Evolutionary conservation across 1,140 invertebrate genomes (phyloP), one percentile per base, ranked within the genome.

Genomic region (Medauroidea extradentata): DNA sequence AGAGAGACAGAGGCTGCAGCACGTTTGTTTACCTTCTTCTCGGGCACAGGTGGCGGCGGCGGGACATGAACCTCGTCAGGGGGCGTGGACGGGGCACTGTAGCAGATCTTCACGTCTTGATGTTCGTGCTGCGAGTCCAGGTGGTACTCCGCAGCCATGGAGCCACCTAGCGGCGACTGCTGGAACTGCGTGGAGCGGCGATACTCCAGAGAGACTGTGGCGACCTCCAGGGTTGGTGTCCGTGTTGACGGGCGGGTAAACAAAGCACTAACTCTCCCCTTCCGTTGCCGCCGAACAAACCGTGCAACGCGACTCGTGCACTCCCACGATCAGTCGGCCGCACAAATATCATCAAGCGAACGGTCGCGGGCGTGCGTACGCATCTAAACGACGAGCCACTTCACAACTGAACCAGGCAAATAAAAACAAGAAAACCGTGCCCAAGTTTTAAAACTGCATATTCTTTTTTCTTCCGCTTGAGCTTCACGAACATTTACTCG

Each of bases 131-230:
- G 52, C 2, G 29, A 23, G 9, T 60, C 52, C 14, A 57, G 58
- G 11, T 60, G 57, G 1, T 57, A 44, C 34, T 57, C 54, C 50
- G 49, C 59, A 54, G 62, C 64, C 62, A 65, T 65, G 21, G 61
- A 63, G 18, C 52, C 60, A 13, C 62, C 64, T 21, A 65, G 64
- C 42, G 64, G 64, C n/a, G 64, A 65, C 56, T 63, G 60, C 46
- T 63, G 64, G 59, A 61, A 65, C 56, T 65, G 62, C 46, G 62
- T 24, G 18, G 52, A 19, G 34, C 57, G 57, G 38, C 57, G 48
- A 50, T 59, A 59, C 25, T 59, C 57, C 29, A 34, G 29, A 4
- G 29, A 11, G 43, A 53, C 50, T 16, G 58, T 48, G 24, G 58
- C 34, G 52, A 24, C 50, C 58, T 60, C 58, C 58, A 60, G 51